Conservation (phyloP, 2,113 vertebrate species). For the Taurulus bubalis region DNA sequence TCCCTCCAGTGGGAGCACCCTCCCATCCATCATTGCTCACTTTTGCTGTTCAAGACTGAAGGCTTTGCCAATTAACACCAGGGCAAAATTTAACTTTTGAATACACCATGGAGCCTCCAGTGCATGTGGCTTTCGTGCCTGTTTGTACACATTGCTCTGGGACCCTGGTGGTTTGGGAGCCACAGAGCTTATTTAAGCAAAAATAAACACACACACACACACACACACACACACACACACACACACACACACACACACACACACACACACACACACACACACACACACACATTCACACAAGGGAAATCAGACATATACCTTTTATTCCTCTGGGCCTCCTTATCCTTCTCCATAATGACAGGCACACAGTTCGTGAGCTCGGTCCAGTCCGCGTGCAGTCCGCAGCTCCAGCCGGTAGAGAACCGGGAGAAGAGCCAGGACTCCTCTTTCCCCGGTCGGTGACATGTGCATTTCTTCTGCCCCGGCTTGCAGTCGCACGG, state of each 20-base stretch:
- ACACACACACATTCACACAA: constrained; percentile 1
- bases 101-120: neutral
- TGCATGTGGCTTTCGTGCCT: neutral
- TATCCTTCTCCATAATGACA: constrained; percentile 91
- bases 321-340: constrained; percentile 85
- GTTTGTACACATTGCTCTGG: constrained; percentile 8
- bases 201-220: neutral
- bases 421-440: constrained; percentile 96
- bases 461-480: constrained; percentile 97
- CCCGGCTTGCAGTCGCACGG: constrained; percentile 94
- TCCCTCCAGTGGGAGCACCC: neutral
- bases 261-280: neutral
- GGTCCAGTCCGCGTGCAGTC: constrained; percentile 94
- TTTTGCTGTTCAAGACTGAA: neutral
- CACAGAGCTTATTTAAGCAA: neutral
- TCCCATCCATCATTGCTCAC: constrained; percentile 3
- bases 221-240: neutral
- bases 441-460: constrained; percentile 94
- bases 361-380: constrained; percentile 95
- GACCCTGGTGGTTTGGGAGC: neutral
- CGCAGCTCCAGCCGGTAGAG: constrained; percentile 95
- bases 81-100: neutral
- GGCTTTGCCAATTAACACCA: neutral
- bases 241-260: neutral
- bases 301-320: constrained; percentile 68